Conservation (phyloP, 2,113 vertebrate genomes). For the Anas platyrhynchos region DNA sequence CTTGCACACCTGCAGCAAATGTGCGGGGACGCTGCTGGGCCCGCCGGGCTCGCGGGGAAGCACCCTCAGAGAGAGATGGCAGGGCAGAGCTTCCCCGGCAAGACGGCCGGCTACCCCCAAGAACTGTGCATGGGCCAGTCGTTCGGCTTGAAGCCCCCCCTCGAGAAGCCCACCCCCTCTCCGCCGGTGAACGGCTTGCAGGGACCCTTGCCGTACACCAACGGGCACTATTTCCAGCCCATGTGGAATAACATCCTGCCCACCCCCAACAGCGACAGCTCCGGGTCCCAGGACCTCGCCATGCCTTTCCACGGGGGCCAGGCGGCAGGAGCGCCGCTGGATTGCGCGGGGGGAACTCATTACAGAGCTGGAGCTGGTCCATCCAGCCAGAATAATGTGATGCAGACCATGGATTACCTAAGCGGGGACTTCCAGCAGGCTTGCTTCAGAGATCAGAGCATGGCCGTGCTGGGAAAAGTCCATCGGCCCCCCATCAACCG, state of each 20-base stretch:
- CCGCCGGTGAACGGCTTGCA: slow-evolving; percentile 92
- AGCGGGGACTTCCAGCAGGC: slow-evolving; percentile 96
- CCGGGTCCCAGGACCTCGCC: slow-evolving; percentile 95
- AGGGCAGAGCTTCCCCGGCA: slow-evolving; percentile 85
- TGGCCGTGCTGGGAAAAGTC: slow-evolving; percentile 93
- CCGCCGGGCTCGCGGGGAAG: slow-evolving; percentile 83
- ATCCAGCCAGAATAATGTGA: slow-evolving; percentile 90
- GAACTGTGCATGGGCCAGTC: slow-evolving; percentile 95
- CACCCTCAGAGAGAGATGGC: slow-evolving; percentile 83
- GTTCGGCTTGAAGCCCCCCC: slow-evolving; percentile 89
- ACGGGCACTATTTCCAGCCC: slow-evolving; percentile 96
- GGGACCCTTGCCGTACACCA: slow-evolving; percentile 89
- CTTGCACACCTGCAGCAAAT: slow-evolving; percentile 90
- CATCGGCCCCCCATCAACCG: slow-evolving; percentile 91
- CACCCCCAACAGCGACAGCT: slow-evolving; percentile 99
- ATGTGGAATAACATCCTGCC: slow-evolving; percentile 97
- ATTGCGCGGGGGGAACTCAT: slow-evolving; percentile 90
- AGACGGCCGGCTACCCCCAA: slow-evolving; percentile 87
- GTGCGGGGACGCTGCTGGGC: slow-evolving; percentile 84
- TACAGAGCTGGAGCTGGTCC: slow-evolving; percentile 89
- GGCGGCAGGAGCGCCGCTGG: slow-evolving; percentile 85
- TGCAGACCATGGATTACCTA: slow-evolving; percentile 97
- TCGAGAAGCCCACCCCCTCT: slow-evolving; percentile 94
- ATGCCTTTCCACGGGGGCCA: slow-evolving; percentile 91
- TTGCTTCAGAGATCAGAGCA: slow-evolving; percentile 98